These are phyloP conservation scores for Onychomys arenicola DNA, from an alignment of 2,797 vertebrate genomes.

Conservation along the genomic window DNA sequence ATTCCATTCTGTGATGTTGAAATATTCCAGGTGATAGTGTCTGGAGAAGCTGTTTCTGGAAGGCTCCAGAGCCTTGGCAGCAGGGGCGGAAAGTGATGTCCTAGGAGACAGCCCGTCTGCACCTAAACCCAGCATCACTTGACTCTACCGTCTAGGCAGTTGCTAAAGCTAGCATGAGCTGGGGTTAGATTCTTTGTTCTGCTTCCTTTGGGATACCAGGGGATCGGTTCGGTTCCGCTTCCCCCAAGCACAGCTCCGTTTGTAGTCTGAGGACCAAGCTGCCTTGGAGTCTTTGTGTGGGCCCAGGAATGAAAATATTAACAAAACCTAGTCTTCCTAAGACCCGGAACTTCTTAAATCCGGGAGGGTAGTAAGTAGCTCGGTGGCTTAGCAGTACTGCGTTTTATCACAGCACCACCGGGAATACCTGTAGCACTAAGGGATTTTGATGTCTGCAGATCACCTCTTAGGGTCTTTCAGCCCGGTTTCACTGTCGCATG, in stretches of 20 bases:
- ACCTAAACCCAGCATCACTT: neutral
- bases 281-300: neutral
- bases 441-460: neutral
- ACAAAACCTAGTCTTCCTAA: neutral
- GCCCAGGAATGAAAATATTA: neutral
- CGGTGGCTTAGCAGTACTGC: neutral
- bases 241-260: neutral
- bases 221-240: neutral
- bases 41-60: neutral
- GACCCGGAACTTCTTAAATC: neutral
- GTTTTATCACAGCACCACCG: neutral
- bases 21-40: neutral
- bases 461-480: neutral
- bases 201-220: fast-evolving
- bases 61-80: neutral
- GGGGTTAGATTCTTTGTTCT: neutral
- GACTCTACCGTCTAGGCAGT: too few species aligned
- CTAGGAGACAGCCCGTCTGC: fast-evolving
- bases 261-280: neutral
- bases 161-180: neutral
- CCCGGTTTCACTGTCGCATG: neutral
- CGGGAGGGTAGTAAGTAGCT: neutral
- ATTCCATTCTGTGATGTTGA: neutral
- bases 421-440: neutral
- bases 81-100: fast-evolving